Evolutionary conservation across 2,113 vertebrate species (phyloP).

Genomic region (Sapajus apella): DNA sequence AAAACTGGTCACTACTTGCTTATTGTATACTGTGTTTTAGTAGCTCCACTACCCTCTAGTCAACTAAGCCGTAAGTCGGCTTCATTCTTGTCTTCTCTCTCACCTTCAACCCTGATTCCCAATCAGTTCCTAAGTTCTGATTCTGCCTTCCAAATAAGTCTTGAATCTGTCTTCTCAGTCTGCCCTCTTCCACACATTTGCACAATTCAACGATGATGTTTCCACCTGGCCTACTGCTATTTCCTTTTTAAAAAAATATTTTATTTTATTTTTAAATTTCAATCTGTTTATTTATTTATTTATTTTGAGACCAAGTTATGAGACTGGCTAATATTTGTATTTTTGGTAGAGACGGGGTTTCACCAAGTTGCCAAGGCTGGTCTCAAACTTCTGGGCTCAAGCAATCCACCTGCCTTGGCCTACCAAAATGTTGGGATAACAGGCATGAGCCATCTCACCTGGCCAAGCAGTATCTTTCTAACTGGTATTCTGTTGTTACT

Average conservation of each 20-base stretch:
- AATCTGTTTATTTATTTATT: too few relatives aligned
- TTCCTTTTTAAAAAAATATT: too few relatives aligned
- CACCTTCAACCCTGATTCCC: neutral
- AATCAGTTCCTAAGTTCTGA: neutral
- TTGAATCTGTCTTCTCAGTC: neutral
- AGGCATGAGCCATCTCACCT: too few relatives aligned
- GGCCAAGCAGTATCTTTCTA: neutral
- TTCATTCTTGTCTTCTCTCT: neutral
- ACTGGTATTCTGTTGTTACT: neutral
- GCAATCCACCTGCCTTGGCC: too few relatives aligned
- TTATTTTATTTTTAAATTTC: too few relatives aligned
- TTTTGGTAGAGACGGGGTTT: too few relatives aligned
- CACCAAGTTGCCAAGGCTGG: too few relatives aligned
- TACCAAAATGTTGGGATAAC: too few relatives aligned
- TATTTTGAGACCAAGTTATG: too few relatives aligned
- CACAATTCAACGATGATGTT: neutral
- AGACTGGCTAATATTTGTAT: too few relatives aligned
- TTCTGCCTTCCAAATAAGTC: neutral
- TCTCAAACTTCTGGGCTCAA: too few relatives aligned
- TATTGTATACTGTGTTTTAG: neutral
- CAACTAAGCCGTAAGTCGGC: neutral
- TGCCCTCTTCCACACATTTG: neutral
- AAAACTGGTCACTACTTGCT: neutral
- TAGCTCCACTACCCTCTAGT: neutral
- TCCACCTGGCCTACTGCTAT: too few relatives aligned